Evolutionary conservation across 2,113 vertebrate species (phyloP), one percentile per base, ranked within the genome.

Genomic region (Pelodiscus sinensis): DNA sequence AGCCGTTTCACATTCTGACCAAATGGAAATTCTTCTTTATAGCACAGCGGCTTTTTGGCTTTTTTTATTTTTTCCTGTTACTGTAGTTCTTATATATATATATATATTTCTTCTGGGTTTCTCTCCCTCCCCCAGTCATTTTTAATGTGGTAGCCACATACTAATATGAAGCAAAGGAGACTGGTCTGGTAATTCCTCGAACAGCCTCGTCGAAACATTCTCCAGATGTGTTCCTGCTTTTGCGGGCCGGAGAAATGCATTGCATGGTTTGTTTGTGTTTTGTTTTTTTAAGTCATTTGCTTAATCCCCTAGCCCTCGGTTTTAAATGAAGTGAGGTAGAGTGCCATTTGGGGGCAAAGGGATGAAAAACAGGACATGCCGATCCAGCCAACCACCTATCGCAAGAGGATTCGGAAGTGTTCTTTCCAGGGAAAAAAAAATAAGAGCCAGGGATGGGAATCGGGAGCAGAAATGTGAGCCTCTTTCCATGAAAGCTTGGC

Each of bases 201-300:
- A 93, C 94, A 96, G 92, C 86, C 88, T 84, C 52, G 85, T 92
- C 1, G 1, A 97, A 97, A 97, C 90, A 51, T 85, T 94, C 57
- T 95, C 97, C 97, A 97, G 97, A 96, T 97, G 97, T 95, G 96
- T 77, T 57, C 86, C 71, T 94, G 92, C 55, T 94, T 96, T 92
- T 97, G 90, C 93, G 31, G 31, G 3, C 84, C 84, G 84, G 89
- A 94, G 84, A 84, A 96, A 94, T 50, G 84, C 62, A 52, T 91
- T 88, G 87, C 96, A 90, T 8, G 6, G 58, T 25, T 14, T 25
- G 55, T 18, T 57, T 56, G 25, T 24, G 10, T 27, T 60, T 27
- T 27, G 52, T 54, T 27, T 11, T 58, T 25, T 58, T 56, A 1
- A 21, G 52, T 11, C 81, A 9, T 91, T 96, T 94, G 87, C 13